Conservation (phyloP, 2,113 vertebrate species). For the Entomyzon cyanotis region DNA sequence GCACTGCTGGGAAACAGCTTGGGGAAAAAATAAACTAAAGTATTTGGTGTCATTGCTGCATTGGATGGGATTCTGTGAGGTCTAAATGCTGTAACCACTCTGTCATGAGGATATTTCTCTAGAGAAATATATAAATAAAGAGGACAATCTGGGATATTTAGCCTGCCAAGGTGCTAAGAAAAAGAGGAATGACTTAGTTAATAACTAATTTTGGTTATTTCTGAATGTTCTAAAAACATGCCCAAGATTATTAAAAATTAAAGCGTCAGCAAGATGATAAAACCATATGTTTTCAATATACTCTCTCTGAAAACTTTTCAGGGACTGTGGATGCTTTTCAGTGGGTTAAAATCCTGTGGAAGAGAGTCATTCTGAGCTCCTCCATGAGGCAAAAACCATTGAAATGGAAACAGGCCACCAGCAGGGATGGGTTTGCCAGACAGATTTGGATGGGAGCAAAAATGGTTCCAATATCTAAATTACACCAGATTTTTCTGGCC, state of each 20-base stretch:
- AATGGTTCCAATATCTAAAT: neutral
- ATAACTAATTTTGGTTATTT: neutral
- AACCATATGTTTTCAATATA: neutral
- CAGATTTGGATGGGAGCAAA: neutral
- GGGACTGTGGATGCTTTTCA: neutral
- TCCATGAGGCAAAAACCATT: neutral
- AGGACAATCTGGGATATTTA: neutral
- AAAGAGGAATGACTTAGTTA: neutral
- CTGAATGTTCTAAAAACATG: neutral
- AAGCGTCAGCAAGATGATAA: neutral
- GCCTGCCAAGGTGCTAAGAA: neutral
- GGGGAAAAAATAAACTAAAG: fast-evolving
- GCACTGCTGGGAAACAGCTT: neutral
- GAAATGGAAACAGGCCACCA: neutral
- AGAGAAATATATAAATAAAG: neutral
- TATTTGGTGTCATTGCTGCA: neutral
- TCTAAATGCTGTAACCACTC: neutral
- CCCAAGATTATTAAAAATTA: neutral
- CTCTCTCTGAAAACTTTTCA: neutral
- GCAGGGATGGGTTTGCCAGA: neutral
- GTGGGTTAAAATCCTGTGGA: neutral
- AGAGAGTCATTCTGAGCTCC: neutral
- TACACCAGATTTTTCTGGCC: neutral
- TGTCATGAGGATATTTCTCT: neutral
- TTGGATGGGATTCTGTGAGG: neutral